Evolutionary conservation across 37 sponge, comb jelly and placozoan species (phyloP), one percentile per base, ranked within the genome.

Genomic region (Eunapius fragilis): DNA sequence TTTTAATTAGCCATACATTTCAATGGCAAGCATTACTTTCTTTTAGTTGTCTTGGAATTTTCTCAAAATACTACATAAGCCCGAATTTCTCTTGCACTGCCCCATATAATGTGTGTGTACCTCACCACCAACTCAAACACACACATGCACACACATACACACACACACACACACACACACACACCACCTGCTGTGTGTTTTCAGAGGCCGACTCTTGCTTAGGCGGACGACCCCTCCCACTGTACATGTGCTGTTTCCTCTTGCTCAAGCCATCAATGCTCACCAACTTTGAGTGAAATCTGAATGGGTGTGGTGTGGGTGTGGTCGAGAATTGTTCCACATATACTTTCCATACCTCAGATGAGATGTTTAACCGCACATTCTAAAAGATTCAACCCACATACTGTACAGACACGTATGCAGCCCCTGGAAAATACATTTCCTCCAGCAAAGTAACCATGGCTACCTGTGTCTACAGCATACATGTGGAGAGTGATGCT

Each of bases 211-310:
- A 4, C 3, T 81, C 75, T 19, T 83, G 80, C 83, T 94, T 94
- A 25, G 95, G 95, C 17, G 95, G 95, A 70, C 95, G 49, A 19
- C 95, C 95, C 41, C 95, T 79, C 77, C 94, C 94, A 69, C 87
- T 86, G 45, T 93, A 93, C 10, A 87, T 76, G 24, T 87, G 58
- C 19, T 84, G 80, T 33, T 87, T 87, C 45, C 71, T 68, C 70
- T 82, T 82, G 45, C 30, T 34, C n/a, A 72, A 33, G 3, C 78
- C 73, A 13, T 80, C 91, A 83, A 67, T 72, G 37, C 25, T 67
- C 45, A 72, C 86, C 38, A 91, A 76, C 17, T 48, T 70, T 25
- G 91, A 91, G 14, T 73, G 82, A 72, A 91, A 91, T 50, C 91
- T 91, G 79, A 0, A 80, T n/a, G 23, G 58, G 36, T 41, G 41